Conservation (phyloP, 1,140 invertebrate species). For the Pogonomyrmex californicus region DNA sequence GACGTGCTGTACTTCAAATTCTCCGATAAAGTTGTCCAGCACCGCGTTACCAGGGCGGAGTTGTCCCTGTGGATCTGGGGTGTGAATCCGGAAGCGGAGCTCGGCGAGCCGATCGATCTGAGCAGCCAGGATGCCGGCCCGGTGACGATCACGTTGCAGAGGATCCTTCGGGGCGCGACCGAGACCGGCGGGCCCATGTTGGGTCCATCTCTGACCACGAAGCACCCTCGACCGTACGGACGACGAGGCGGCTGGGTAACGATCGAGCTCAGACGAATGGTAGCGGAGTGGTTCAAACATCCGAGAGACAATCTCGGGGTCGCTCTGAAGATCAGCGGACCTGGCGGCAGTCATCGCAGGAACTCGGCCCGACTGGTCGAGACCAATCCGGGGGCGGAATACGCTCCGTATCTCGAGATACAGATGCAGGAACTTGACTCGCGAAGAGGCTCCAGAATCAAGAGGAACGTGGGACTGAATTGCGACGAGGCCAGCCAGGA, state of each 20-base stretch:
- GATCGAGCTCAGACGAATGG: slow-evolving; percentile 92
- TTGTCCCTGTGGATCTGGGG: slow-evolving; percentile 88
- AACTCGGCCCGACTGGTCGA: slow-evolving; percentile 81
- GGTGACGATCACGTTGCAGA: slow-evolving; percentile 84
- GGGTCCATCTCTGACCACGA: slow-evolving; percentile 83
- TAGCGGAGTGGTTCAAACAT: slow-evolving; percentile 92
- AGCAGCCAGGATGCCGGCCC: slow-evolving; percentile 71
- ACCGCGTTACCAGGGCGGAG: slow-evolving; percentile 86
- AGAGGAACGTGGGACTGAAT: slow-evolving; percentile 92
- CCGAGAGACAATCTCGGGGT: slow-evolving; percentile 92
- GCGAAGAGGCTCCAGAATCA: slow-evolving; percentile 88
- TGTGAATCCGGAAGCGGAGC: slow-evolving; percentile 61
- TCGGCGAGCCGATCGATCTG: slow-evolving; percentile 53
- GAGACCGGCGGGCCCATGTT: slow-evolving; percentile 78
- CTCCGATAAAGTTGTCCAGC: slow-evolving; percentile 87
- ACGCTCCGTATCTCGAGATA: slow-evolving; percentile 89
- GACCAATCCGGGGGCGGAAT: slow-evolving; percentile 83
- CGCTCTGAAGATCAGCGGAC: slow-evolving; percentile 89
- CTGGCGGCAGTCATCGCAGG: slow-evolving; percentile 76
- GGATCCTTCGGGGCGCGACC: slow-evolving; percentile 80
- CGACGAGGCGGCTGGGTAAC: slow-evolving; percentile 90
- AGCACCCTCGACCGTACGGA: slow-evolving; percentile 81
- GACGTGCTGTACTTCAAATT: slow-evolving; percentile 88
- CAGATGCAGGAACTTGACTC: slow-evolving; percentile 94
- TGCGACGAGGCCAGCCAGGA: slow-evolving; percentile 93